Evolutionary conservation across 2,113 vertebrate genomes (phyloP), one percentile per base, ranked within the genome.

Genomic region (Coturnix japonica): DNA sequence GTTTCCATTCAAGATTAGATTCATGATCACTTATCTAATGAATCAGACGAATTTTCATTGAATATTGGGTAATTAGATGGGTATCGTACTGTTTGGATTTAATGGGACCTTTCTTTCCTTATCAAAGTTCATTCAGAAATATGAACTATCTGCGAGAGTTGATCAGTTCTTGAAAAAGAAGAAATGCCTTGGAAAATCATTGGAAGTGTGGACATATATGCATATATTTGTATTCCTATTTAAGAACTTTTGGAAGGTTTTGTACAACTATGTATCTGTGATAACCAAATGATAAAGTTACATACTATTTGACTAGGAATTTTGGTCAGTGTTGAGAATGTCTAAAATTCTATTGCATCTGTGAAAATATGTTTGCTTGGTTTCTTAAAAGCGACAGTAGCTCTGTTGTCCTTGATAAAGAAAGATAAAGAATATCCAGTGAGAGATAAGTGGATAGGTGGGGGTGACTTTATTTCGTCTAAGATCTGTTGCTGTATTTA

Each of bases 1-100:
- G 47, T 78, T 65, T 76, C 60, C 69, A 90, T 85, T 96, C 79
- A 78, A 22, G 72, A 69, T 51, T 28, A 88, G 69, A 76, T 80
- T 85, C 49, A 28, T 0, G 2, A 60, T 71, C 89, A 46, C 51
- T 85, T 91, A 53, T 59, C 67, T 90, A 39, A 95, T 71, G 60
- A 93, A 81, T 60, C 1, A 2, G 65, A 10, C 22, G 44, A 30
- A 82, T 69, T 76, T 53, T 82, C 71, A 70, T 85, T 78, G 79
- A 87, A 91, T 70, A n/a, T 11, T 26, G 60, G 11, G 51, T 85
- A 82, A 87, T 90, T 78, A 90, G 44, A 31, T 64, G 87, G 65
- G 61, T 67, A n/a, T 23, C 75, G 35, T 33, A 89, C 57, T 37
- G 76, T 67, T 26, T 72, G 66, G 21, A 53, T 81, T 67, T 67